Conservation (phyloP, 2,797 vertebrate species). For the Notolabrus celidotus region DNA sequence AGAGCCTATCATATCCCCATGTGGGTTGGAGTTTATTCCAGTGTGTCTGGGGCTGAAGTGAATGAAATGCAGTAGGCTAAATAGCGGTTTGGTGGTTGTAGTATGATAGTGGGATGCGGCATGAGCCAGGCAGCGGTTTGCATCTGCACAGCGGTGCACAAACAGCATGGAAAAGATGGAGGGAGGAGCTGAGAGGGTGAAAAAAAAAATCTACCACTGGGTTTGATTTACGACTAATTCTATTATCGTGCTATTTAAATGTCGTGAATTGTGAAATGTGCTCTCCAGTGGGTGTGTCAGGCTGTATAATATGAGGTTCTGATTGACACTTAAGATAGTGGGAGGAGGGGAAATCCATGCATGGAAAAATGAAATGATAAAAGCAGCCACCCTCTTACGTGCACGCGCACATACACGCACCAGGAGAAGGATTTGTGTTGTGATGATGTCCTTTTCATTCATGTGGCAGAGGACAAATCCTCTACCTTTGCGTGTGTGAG, state of each 20-base stretch:
- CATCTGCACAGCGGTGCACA: conserved; percentile 68
- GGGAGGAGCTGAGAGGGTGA: conserved; percentile 33
- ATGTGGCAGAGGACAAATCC: conserved; percentile 44
- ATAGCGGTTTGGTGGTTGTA: conserved; percentile 35
- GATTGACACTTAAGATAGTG: conserved; percentile 63
- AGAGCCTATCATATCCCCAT: conserved; percentile 17
- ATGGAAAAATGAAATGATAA: not conserved
- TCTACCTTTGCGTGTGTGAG: conserved; percentile 26
- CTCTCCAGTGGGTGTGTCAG: conserved; percentile 73
- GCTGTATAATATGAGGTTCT: conserved; percentile 45
- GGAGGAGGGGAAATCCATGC: conserved; percentile 47
- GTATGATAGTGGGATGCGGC: conserved; percentile 62
- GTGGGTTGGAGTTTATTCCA: conserved; percentile 53
- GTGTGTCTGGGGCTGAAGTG: conserved; percentile 30
- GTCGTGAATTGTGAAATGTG: conserved; percentile 21
- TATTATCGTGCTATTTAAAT: conserved; percentile 20
- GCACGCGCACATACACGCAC: not conserved
- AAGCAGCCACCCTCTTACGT: conserved; percentile 15
- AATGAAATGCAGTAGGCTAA: conserved; percentile 55
- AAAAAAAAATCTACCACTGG: not conserved
- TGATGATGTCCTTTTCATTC: conserved; percentile 58
- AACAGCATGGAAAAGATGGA: conserved; percentile 46
- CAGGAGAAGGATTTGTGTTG: conserved; percentile 47
- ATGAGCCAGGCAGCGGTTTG: conserved; percentile 58
- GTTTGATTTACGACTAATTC: conserved; percentile 42